A percentile compares a stretch with the other conserved stretches of the same genome.
Conservation (phyloP, 2,113 vertebrate species). For the Cervus canadensis region DNA sequence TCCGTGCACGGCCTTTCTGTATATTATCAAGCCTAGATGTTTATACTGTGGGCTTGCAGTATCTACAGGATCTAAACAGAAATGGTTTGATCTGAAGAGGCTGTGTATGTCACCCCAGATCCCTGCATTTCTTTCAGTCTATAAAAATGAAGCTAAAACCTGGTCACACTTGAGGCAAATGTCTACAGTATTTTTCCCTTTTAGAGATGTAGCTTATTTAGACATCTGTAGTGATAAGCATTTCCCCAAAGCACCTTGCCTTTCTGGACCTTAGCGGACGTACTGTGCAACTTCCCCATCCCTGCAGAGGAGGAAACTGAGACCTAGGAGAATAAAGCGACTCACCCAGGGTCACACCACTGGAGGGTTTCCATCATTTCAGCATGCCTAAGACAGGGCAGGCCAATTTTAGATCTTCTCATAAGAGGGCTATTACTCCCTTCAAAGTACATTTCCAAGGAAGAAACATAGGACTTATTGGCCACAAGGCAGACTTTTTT, state of each 20-base stretch:
- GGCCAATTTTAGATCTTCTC: slow-evolving; percentile 38
- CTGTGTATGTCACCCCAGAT: slow-evolving; percentile 5
- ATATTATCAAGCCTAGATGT: slow-evolving; percentile 30
- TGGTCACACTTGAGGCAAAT: slow-evolving; percentile 50
- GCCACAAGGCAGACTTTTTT: slow-evolving; percentile 5
- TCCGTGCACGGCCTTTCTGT: slow-evolving; percentile 23
- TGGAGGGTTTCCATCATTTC: slow-evolving; percentile 33
- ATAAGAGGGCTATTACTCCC: slow-evolving; percentile 45
- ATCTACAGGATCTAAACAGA: slow-evolving; percentile 40
- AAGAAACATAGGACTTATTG: slow-evolving; percentile 31
- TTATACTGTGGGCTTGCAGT: slow-evolving; percentile 29
- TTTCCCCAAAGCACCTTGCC: slow-evolving; percentile 54
- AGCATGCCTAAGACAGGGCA: slow-evolving; percentile 46
- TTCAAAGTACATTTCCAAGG: slow-evolving; percentile 53
- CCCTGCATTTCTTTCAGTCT: slow-evolving; percentile 42
- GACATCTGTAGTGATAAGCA: slow-evolving; percentile 40
- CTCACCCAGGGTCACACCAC: slow-evolving; percentile 10
- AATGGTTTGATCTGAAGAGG: slow-evolving; percentile 43
- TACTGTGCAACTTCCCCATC: slow-evolving; percentile 29
- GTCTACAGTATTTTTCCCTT: slow-evolving; percentile 47
- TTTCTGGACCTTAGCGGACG: slow-evolving; percentile 47
- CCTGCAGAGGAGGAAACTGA: background rate
- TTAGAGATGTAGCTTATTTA: slow-evolving; percentile 56
- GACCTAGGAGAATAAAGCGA: slow-evolving; percentile 37
- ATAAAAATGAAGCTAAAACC: slow-evolving; percentile 51